Evolutionary conservation across 1,140 invertebrate species (phyloP), one percentile per base, ranked within the genome.

Genomic region (Drosophila watanabei): DNA sequence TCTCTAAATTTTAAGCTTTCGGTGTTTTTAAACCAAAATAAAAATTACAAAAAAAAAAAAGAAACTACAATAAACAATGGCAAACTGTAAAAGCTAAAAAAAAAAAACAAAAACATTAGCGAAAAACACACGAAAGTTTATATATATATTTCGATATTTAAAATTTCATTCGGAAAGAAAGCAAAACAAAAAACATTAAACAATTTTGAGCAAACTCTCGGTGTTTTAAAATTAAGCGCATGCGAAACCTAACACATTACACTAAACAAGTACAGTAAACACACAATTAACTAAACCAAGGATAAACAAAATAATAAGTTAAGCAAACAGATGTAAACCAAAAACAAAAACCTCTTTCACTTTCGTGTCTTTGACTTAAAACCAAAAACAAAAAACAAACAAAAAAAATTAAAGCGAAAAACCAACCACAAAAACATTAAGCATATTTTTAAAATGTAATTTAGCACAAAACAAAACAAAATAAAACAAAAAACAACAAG

Each of bases 1-100:
- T 88, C 81, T 91, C 90, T 93, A 93, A 93, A 93, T 92, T 93
- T 86, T 93, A 93, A 93, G 92, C 92, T 93, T 93, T 93, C 81
- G 92, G 92, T 93, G 92, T 93, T 92, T 93, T 90, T 90, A 92
- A 92, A 49, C 77, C 77, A 83, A 91, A 71, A 76, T 46, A 18
- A 80, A 73, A 75, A 82, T 33, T 30, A 75, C 80, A 70, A 80
- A 63, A 64, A 59, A 62, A 54, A 1, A 65, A 57, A 46, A 58
- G 70, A 69, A 37, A 58, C 28, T 64, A 56, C 51, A 76, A 52
- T 61, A 76, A 76, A 76, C 41, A 37, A 68, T 59, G 64, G 59
- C 54, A 57, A 69, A 76, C 61, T 28, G 18, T 51, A 71, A 73
- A 76, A 79, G 70, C 63, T 56, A 69, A 86, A 33, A 60, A 65